A percentile compares a stretch with the other conserved stretches of the same genome.
These are phyloP conservation scores for Drosophila bifasciata DNA, from an alignment of 1,140 invertebrate species.

Conservation along the genomic window DNA sequence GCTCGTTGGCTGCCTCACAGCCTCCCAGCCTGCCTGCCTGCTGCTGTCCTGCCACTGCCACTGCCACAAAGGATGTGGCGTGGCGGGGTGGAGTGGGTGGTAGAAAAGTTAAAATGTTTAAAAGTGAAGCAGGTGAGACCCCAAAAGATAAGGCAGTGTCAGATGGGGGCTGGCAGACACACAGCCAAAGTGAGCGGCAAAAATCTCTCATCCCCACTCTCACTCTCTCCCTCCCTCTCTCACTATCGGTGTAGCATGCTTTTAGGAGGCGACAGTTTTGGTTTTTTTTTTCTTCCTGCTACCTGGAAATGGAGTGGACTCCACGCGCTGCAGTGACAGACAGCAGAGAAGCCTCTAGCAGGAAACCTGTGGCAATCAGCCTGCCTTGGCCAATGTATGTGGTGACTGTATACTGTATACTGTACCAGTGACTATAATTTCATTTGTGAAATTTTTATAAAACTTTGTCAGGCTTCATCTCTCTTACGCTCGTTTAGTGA, in stretches of 20 bases:
- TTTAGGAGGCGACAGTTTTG: conserved; percentile 66
- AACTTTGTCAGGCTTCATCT: conserved; percentile 76
- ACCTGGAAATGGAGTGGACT: not conserved
- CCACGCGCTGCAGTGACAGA: conserved; percentile 69
- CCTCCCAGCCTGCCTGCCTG: no score
- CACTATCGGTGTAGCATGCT: conserved; percentile 58
- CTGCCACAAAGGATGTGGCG: not conserved
- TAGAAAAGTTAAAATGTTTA: conserved; percentile 71
- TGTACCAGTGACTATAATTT: conserved; percentile 75
- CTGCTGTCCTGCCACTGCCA: not conserved
- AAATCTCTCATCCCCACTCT: no score
- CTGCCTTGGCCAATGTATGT: conserved; percentile 17
- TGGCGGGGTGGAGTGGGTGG: not conserved
- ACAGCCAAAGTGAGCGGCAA: conserved; percentile 19
- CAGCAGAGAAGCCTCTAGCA: no score
- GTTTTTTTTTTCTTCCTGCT: conserved; percentile 25
- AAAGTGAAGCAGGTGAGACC: conserved; percentile 69
- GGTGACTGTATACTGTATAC: conserved; percentile 33
- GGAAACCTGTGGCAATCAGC: conserved; percentile 4
- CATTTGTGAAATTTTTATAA: conserved; percentile 81
- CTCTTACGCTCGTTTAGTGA: conserved; percentile 9
- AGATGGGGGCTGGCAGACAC: not conserved
- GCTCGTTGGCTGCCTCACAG: no score
- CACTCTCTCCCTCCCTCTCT: no score
- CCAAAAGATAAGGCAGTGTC: conserved; percentile 57